A percentile compares a stretch with the other conserved stretches of the same genome.
Conservation (phyloP, 2,113 vertebrate species). For the Prunella himalayana region DNA sequence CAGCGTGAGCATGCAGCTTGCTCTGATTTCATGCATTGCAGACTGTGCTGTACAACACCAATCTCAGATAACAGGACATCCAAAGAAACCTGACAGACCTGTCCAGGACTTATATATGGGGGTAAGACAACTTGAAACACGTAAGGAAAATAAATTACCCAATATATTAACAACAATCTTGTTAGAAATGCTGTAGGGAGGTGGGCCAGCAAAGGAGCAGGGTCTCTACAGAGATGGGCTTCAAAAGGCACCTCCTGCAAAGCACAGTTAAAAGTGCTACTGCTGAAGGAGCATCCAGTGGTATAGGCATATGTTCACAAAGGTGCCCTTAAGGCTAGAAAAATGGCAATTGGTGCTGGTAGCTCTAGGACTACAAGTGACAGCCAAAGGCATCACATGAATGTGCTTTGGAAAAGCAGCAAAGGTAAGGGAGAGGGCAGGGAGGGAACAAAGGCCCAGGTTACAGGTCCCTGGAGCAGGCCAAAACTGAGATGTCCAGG, state of each 20-base stretch:
- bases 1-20: not conserved
- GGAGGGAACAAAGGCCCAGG: not conserved
- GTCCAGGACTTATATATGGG: not conserved
- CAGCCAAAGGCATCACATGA: not conserved
- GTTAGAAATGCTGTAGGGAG: not conserved
- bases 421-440: not conserved
- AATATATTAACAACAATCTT: not conserved
- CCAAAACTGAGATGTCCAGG: not conserved
- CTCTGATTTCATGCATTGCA: constrained; percentile 41
- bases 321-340: not conserved
- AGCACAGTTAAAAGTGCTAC: not conserved
- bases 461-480: not conserved
- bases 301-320: not conserved
- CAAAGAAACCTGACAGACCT: not conserved
- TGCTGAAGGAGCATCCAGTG: not conserved
- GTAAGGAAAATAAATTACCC: constrained; percentile 2
- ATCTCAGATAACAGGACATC: constrained; percentile 31
- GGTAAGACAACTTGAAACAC: not conserved
- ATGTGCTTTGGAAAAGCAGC: not conserved
- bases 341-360: not conserved
- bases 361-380: not conserved
- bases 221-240: not conserved
- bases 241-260: not conserved
- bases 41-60: not conserved
- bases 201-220: not conserved